Evolutionary conservation across 2,888 invertebrate species (phyloP), one percentile per base, ranked within the genome.

Genomic region (Harpalus rubripes): DNA sequence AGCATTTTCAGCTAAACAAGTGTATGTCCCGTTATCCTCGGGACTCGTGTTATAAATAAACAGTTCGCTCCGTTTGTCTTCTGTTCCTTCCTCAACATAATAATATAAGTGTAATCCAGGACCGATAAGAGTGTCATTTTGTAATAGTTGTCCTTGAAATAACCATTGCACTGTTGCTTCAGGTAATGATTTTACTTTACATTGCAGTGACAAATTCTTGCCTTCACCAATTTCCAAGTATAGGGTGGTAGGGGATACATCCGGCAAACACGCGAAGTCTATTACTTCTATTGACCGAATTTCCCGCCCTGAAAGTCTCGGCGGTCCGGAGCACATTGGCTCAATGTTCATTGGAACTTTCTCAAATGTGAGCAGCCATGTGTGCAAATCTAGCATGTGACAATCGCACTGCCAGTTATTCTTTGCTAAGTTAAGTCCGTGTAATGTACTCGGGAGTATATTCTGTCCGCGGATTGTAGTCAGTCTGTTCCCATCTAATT

Each of bases 351-450:
- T 95, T 7, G 96, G 96, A 87, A 96, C 95, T 56, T 85, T 80
- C 89, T 95, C 95, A 89, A 95, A 95, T 89, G 94, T 94, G 87
- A 93, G 92, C 88, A 98, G 93, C 97, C 97, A 97, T 86, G 93
- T 91, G 89, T 96, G 95, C 89, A 97, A 92, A 88, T 96, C 95
- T 87, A 95, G 92, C 89, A 97, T 92, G 88, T 95, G 94, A 91
- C 98, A 98, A 91, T 97, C 96, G 91, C 98, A 98, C 87, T 94
- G 93, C 98, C 97, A 98, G 87, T 96, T 95, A 93, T 98, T 98
- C 90, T 95, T 95, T 90, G 97, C 95, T 87, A 98, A 92, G 88
- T 96, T 95, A 85, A 97, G 94, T 85, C 96, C 96, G 88, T 96
- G 95, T 87, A 97, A 92, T 76, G 94, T 94, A 86, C 94, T 94